Evolutionary conservation across 2,888 invertebrate genomes (phyloP).

Genomic region (Podotricha telesiphe): DNA sequence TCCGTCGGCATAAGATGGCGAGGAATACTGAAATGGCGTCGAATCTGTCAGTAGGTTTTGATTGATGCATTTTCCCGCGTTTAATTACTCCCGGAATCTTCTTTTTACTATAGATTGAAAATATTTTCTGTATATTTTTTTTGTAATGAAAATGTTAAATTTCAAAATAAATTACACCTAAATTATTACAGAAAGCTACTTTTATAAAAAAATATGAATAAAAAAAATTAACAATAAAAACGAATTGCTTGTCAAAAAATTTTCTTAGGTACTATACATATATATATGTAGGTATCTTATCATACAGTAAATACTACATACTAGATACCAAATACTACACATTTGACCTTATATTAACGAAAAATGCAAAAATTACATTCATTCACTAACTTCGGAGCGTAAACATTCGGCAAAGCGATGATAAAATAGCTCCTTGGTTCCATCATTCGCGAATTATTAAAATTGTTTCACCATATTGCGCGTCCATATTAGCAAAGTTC

Average conservation of each 20-base stretch:
- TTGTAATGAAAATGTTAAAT: background rate
- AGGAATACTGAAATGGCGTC: constrained; percentile 29
- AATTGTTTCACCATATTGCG: constrained; percentile 70
- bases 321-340: background rate
- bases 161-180: too few relatives aligned
- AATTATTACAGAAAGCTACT: too few relatives aligned
- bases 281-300: too few relatives aligned
- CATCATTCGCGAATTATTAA: constrained; percentile 66
- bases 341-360: background rate
- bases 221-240: too few relatives aligned
- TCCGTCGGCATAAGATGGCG: constrained; percentile 30
- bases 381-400: constrained; percentile 51
- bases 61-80: constrained; percentile 29
- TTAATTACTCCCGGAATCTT: constrained; percentile 16
- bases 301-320: too few relatives aligned
- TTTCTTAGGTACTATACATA: too few relatives aligned
- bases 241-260: too few relatives aligned
- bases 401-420: constrained; percentile 53
- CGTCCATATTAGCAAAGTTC: constrained; percentile 73
- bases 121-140: background rate
- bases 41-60: constrained; percentile 30
- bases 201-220: too few relatives aligned
- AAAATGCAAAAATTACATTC: background rate
- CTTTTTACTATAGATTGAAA: background rate
- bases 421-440: constrained; percentile 43